Evolutionary conservation across 2,113 vertebrate species (phyloP).

Genomic region (Dunckerocampus dactyliophorus): DNA sequence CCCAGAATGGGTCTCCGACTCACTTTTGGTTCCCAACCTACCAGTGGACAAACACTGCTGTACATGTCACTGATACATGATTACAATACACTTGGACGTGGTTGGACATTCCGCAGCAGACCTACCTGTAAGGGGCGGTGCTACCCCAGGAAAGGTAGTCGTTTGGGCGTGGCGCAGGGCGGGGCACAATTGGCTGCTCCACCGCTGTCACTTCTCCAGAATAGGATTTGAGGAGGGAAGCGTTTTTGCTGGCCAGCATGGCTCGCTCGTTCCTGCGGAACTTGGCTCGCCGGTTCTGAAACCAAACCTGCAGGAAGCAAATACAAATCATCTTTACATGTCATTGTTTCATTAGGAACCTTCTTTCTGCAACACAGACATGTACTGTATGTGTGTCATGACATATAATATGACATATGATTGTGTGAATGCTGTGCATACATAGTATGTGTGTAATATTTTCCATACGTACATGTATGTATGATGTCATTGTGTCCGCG

Average conservation of each 20-base stretch:
- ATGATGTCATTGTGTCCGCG: not conserved
- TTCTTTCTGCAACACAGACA: too few species aligned
- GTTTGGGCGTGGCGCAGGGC: slow-evolving; percentile 89
- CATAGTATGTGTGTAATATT: not conserved
- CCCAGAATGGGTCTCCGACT: too few species aligned
- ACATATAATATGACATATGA: not conserved
- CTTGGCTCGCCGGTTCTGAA: slow-evolving; percentile 96
- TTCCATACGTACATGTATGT: not conserved
- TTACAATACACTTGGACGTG: too few species aligned
- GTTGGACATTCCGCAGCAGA: slow-evolving; percentile 1
- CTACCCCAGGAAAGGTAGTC: slow-evolving; percentile 98
- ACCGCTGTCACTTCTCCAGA: slow-evolving; percentile 91
- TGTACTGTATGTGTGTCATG: not conserved
- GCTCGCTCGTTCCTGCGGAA: slow-evolving; percentile 94
- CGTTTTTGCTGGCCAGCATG: slow-evolving; percentile 97
- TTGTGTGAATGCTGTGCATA: not conserved
- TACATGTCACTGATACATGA: too few species aligned
- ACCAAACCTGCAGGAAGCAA: slow-evolving; percentile 83
- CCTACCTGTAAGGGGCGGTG: slow-evolving; percentile 90
- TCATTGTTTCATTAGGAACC: not conserved
- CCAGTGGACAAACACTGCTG: too few species aligned
- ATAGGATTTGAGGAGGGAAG: slow-evolving; percentile 94
- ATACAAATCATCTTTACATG: not conserved
- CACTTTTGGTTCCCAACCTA: too few species aligned
- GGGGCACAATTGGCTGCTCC: slow-evolving; percentile 96